Percentiles rank a stretch among this genome's conserved stretches.
These are phyloP conservation scores for Prietella phreatophila DNA, from an alignment of 2,113 vertebrate species.

Conservation along the genomic window DNA sequence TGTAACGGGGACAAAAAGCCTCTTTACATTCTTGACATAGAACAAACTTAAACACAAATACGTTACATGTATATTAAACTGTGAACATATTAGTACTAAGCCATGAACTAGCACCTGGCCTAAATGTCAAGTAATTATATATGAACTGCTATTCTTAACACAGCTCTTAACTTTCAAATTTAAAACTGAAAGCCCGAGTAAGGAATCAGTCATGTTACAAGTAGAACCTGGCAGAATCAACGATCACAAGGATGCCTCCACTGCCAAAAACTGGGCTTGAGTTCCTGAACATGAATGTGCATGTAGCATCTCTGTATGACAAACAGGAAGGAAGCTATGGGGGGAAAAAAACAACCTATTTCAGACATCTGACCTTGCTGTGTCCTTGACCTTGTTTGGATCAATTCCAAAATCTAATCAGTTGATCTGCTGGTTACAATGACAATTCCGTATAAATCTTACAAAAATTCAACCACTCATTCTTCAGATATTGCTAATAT, in stretches of 20 bases:
- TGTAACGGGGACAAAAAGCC: constrained; percentile 48
- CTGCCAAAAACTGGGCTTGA: neutral
- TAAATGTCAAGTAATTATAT: neutral
- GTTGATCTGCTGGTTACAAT: neutral
- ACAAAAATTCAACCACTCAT: neutral
- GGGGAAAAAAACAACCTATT: neutral
- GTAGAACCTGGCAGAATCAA: neutral
- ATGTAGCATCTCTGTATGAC: neutral
- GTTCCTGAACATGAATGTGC: neutral
- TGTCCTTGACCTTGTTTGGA: neutral
- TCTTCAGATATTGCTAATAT: neutral
- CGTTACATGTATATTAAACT: neutral
- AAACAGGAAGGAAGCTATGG: neutral
- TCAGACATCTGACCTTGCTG: neutral
- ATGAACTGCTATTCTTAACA: neutral
- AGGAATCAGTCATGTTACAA: neutral
- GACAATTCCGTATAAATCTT: neutral
- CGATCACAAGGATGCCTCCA: neutral
- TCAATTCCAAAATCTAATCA: neutral
- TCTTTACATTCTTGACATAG: neutral
- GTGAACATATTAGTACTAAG: neutral
- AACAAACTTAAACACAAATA: neutral
- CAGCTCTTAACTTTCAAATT: neutral
- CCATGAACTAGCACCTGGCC: neutral
- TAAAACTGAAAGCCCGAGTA: neutral